These are phyloP conservation scores for Accipiter virgatus DNA, from an alignment of 2,113 vertebrate genomes.

Conservation along the genomic window DNA sequence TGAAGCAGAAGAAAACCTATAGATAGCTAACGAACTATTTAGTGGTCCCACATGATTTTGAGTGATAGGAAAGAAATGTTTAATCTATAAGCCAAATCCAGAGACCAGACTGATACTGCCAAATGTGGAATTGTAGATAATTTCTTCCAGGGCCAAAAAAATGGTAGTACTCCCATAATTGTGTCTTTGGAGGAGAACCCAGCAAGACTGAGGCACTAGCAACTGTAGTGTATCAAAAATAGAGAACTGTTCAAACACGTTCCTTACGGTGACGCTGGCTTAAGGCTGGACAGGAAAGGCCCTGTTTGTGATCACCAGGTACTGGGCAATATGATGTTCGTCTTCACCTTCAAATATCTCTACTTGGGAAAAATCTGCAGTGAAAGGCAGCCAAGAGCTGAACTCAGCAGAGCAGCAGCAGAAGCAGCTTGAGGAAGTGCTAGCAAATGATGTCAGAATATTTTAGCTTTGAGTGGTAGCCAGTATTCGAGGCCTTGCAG, in stretches of 20 bases:
- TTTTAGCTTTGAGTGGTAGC: slow-evolving; percentile 23
- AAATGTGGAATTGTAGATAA: neutral
- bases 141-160: neutral
- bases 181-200: neutral
- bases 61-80: neutral
- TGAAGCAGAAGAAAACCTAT: neutral
- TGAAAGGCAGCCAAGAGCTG: slow-evolving; percentile 38
- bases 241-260: neutral
- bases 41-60: neutral
- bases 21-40: fast-evolving
- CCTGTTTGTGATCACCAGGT: neutral
- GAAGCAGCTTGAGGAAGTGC: slow-evolving; percentile 34
- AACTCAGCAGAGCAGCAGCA: slow-evolving; percentile 32
- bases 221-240: neutral
- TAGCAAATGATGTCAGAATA: slow-evolving; percentile 51
- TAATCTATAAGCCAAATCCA: neutral
- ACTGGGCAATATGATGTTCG: neutral
- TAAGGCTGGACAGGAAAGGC: neutral
- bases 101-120: neutral
- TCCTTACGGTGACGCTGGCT: neutral
- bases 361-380: neutral
- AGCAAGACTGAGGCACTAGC: neutral
- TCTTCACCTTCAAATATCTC: slow-evolving; percentile 12
- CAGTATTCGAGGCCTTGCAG: neutral
- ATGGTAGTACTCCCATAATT: neutral